These are phyloP conservation scores for Pungitius pungitius DNA, from an alignment of 2,113 vertebrate species.

Conservation along the genomic window DNA sequence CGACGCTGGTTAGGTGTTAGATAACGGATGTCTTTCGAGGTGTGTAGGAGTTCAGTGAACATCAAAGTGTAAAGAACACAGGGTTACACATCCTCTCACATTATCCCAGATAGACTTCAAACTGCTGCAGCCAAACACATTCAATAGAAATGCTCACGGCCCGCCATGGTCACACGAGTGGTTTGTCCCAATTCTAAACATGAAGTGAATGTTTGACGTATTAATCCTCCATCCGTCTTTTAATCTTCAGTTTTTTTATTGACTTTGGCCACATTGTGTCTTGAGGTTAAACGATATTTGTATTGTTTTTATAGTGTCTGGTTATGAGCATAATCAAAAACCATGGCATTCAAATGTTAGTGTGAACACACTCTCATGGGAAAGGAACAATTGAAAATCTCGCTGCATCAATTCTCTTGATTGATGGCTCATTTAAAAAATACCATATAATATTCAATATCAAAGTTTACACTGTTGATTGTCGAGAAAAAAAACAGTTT, in stretches of 20 bases:
- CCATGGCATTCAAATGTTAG: slow-evolving; percentile 9
- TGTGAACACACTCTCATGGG: slow-evolving; percentile 18
- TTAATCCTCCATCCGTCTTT: slow-evolving; percentile 22
- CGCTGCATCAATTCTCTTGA: neutral
- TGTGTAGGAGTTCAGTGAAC: neutral
- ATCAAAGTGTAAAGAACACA: neutral
- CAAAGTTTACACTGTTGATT: slow-evolving; percentile 16
- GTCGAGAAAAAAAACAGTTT: slow-evolving; percentile 27
- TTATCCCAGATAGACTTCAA: slow-evolving; percentile 9
- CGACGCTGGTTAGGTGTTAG: slow-evolving; percentile 1
- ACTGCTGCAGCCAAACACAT: slow-evolving; percentile 15
- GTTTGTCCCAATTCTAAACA: slow-evolving; percentile 22
- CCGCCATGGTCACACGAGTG: slow-evolving; percentile 9
- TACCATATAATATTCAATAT: neutral
- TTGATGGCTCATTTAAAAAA: slow-evolving; percentile 9
- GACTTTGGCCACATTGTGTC: neutral
- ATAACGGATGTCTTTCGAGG: neutral
- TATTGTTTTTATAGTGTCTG: slow-evolving; percentile 17
- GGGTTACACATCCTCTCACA: slow-evolving; percentile 12
- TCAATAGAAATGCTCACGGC: slow-evolving; percentile 14
- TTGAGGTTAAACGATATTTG: slow-evolving; percentile 21
- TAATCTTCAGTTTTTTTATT: slow-evolving; percentile 26
- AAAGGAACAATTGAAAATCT: neutral
- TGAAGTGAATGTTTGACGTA: slow-evolving; percentile 10
- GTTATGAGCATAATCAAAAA: slow-evolving; percentile 23